A percentile compares a stretch with the other conserved stretches of the same genome.
Evolutionary conservation across 2,797 vertebrate species (phyloP).

Genomic region (Melanotaenia trifasciata): DNA sequence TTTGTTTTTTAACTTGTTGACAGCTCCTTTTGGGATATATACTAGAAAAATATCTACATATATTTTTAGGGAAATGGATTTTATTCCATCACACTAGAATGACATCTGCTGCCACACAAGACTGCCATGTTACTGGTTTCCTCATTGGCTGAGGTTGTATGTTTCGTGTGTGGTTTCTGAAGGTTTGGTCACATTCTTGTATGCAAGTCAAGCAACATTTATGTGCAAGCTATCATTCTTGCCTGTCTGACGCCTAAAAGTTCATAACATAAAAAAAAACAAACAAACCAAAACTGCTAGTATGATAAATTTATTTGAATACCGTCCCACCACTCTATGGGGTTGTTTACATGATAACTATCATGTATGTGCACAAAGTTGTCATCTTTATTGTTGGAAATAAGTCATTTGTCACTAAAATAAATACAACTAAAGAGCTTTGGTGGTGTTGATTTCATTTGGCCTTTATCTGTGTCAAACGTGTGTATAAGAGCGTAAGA

Average conservation of each 20-base stretch:
- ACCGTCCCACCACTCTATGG: background rate
- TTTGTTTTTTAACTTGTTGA: background rate
- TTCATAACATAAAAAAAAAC: too few relatives aligned
- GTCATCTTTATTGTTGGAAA: background rate
- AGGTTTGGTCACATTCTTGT: conserved; percentile 8
- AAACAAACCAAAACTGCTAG: background rate
- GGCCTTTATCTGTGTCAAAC: conserved; percentile 43
- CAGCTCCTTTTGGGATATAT: background rate
- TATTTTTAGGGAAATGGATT: background rate
- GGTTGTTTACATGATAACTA: background rate
- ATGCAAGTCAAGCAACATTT: background rate
- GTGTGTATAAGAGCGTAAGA: background rate
- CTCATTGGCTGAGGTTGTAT: conserved; percentile 1
- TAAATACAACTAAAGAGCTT: conserved; percentile 10
- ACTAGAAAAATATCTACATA: background rate
- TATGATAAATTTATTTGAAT: background rate
- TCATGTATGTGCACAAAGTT: background rate
- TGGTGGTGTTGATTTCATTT: conserved; percentile 12
- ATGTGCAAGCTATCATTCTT: conserved; percentile 13
- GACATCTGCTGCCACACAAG: background rate
- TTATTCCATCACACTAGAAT: background rate
- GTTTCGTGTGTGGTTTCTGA: background rate
- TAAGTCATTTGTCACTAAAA: background rate
- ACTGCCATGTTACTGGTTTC: background rate
- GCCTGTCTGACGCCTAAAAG: conserved; percentile 1